A percentile compares a stretch with the other conserved stretches of the same genome.
These are phyloP conservation scores for Gnathonemus echidnorhynchus DNA, from an alignment of 2,113 vertebrate species.

Conservation along the genomic window DNA sequence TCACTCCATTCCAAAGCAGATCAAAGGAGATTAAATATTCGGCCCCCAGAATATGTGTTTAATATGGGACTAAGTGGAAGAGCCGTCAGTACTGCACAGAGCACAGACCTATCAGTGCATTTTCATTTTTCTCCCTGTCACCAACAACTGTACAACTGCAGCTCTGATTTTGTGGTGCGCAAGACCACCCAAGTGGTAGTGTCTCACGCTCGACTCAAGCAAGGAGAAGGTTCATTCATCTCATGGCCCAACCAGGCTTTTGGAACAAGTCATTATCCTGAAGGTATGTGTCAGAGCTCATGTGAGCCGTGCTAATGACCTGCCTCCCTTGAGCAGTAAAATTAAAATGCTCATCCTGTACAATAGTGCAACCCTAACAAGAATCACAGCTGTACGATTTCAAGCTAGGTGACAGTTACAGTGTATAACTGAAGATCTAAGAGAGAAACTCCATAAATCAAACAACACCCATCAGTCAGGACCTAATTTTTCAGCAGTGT, in stretches of 20 bases:
- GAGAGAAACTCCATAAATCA: not conserved
- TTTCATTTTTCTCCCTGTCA: not conserved
- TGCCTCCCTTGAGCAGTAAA: not conserved
- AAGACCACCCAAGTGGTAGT: not conserved
- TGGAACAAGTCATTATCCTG: not conserved
- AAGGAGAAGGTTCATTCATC: not conserved
- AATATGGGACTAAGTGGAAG: not conserved
- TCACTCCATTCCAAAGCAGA: not conserved
- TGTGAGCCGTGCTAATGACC: not conserved
- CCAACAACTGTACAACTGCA: not conserved
- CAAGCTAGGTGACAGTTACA: not conserved
- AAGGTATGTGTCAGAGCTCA: not conserved
- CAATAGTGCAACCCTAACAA: not conserved
- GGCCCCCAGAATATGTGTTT: not conserved
- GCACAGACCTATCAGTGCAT: not conserved
- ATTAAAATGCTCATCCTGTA: not conserved
- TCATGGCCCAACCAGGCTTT: not conserved
- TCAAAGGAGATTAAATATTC: constrained; percentile 17
- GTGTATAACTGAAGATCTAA: constrained; percentile 17
- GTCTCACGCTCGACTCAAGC: not conserved
- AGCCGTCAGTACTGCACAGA: not conserved
- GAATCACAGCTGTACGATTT: constrained; percentile 9
- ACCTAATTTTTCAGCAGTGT: not conserved
- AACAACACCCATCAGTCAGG: constrained; percentile 13
- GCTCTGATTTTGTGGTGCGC: not conserved